phyloP scores from a whole-genome alignment of 1,140 invertebrate genomes.

The Leptoteleia sp. region DNA sequence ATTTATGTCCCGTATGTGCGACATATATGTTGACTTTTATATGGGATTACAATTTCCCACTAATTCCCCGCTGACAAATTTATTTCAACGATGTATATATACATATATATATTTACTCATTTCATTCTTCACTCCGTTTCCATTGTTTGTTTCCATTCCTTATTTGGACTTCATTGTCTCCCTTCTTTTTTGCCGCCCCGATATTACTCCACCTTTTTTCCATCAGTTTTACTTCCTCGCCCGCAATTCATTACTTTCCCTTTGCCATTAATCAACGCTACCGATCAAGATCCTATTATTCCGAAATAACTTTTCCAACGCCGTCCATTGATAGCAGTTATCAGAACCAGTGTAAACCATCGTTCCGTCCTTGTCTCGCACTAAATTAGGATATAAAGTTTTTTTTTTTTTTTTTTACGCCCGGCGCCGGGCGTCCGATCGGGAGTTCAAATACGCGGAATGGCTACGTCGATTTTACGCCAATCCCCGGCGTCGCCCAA shows the following conservation, averaged over 20 bases:
- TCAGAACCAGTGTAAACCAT: slow-evolving; percentile 10
- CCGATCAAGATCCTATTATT: background rate
- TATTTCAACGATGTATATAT: too few relatives aligned
- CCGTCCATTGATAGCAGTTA: background rate
- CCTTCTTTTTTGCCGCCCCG: background rate
- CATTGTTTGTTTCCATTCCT: too few relatives aligned
- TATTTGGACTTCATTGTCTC: too few relatives aligned
- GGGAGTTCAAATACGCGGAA: slow-evolving; percentile 15
- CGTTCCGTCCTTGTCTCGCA: background rate
- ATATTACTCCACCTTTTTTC: background rate
- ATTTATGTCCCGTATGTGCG: too few relatives aligned
- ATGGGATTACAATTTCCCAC: too few relatives aligned
- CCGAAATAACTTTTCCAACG: background rate
- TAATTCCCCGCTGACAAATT: too few relatives aligned
- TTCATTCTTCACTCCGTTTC: too few relatives aligned
- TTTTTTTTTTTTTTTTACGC: slow-evolving; percentile 5
- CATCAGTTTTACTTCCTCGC: background rate
- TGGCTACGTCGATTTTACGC: slow-evolving; percentile 20
- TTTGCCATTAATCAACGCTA: background rate
- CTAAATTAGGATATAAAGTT: slow-evolving; percentile 1
- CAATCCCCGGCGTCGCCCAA: slow-evolving; percentile 10
- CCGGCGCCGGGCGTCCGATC: background rate
- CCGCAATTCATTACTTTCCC: background rate
- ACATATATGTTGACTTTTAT: too few relatives aligned
- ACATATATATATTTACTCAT: too few relatives aligned